Conservation (phyloP, 2,797 vertebrate species). For the Alcedo atthis region DNA sequence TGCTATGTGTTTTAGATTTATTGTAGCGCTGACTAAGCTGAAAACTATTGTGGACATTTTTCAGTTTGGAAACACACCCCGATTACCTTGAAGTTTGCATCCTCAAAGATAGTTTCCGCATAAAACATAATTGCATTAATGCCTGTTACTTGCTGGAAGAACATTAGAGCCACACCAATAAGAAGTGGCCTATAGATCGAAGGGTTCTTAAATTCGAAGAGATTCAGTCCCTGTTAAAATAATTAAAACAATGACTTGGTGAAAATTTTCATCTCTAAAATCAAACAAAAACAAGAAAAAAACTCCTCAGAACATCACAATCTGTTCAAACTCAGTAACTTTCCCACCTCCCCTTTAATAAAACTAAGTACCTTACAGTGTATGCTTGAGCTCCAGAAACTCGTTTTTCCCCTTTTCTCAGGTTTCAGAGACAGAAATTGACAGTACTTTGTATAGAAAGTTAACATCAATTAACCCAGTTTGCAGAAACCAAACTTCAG, state of each 20-base stretch:
- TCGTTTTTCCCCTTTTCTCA: not conserved
- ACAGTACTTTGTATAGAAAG: not conserved
- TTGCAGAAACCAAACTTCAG: not conserved
- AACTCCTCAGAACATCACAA: not conserved
- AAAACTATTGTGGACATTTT: not conserved
- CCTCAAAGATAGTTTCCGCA: conserved; percentile 89
- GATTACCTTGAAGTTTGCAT: conserved; percentile 88
- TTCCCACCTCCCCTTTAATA: not conserved
- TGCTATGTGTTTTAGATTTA: not conserved
- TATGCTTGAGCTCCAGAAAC: not conserved
- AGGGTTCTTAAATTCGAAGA: conserved; percentile 82
- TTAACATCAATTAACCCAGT: not conserved
- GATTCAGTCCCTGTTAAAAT: conserved; percentile 77
- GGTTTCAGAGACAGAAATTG: not conserved
- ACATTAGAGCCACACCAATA: conserved; percentile 87
- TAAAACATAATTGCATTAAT: conserved; percentile 97
- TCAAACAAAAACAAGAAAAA: not conserved
- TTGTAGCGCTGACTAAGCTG: not conserved
- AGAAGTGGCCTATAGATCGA: conserved; percentile 88
- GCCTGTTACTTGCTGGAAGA: conserved; percentile 91
- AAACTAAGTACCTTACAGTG: not conserved
- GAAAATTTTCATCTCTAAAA: not conserved
- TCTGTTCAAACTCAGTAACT: not conserved
- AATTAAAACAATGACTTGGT: not conserved
- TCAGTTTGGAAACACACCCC: not conserved